These are phyloP conservation scores for Thera obeliscata DNA, from an alignment of 2,888 invertebrate species.

Conservation along the genomic window DNA sequence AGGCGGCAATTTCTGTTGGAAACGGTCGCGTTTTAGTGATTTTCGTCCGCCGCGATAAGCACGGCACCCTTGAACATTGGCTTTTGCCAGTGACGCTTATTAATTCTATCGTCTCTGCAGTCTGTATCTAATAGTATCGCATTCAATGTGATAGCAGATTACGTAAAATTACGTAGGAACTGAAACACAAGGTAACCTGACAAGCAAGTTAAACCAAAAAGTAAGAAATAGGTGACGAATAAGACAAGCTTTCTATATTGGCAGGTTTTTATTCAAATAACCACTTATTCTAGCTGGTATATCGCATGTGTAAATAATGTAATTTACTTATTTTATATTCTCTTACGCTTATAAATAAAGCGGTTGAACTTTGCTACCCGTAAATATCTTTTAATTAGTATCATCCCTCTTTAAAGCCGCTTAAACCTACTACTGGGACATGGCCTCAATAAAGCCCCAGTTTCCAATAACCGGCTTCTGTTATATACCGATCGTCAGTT, in stretches of 20 bases:
- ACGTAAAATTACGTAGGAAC: no score
- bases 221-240: neutral
- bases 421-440: neutral
- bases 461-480: neutral
- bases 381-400: neutral
- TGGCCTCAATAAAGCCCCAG: neutral
- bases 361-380: neutral
- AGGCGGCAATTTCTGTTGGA: conserved; percentile 45
- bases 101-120: neutral
- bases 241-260: no score
- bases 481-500: neutral
- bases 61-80: conserved; percentile 31
- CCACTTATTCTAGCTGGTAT: no score
- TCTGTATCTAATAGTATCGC: no score
- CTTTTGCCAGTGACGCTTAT: conserved; percentile 17
- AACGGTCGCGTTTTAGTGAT: conserved; percentile 39
- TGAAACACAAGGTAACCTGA: no score
- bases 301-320: no score
- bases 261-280: no score
- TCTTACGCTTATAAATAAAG: neutral
- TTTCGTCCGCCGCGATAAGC: conserved; percentile 41
- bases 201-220: neutral
- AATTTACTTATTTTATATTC: no score
- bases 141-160: no score
- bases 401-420: neutral